Conservation (phyloP, 2,888 invertebrate species). For the Petrolisthes manimaculis region DNA sequence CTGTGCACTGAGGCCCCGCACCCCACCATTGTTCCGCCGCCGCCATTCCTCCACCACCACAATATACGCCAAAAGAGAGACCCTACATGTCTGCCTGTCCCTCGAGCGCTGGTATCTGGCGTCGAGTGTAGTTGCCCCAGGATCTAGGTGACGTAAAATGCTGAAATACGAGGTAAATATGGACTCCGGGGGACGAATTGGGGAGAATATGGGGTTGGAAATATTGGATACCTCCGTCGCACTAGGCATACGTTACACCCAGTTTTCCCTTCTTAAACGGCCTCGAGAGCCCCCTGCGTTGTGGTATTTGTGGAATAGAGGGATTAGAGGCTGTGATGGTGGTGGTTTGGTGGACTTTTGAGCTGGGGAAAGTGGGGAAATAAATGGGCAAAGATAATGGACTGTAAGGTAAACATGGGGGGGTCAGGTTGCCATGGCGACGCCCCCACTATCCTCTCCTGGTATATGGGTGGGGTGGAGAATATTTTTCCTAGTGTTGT, state of each 20-base stretch:
- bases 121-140: slow-evolving; percentile 28
- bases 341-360: neutral
- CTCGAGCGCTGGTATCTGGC: slow-evolving; percentile 23
- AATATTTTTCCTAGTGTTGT: too few relatives aligned
- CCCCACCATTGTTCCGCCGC: slow-evolving; percentile 50
- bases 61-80: slow-evolving; percentile 19
- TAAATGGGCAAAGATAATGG: slow-evolving; percentile 25
- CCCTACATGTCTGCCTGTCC: slow-evolving; percentile 32
- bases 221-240: slow-evolving; percentile 7
- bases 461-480: slow-evolving; percentile 2
- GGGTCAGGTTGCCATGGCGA: slow-evolving; percentile 52
- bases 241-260: slow-evolving; percentile 17
- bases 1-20: slow-evolving; percentile 34
- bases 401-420: slow-evolving; percentile 45
- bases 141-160: slow-evolving; percentile 55
- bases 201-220: slow-evolving; percentile 24
- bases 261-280: slow-evolving; percentile 5
- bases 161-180: slow-evolving; percentile 53
- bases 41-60: slow-evolving; percentile 50
- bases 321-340: slow-evolving; percentile 21
- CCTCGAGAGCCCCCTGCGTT: neutral
- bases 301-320: neutral
- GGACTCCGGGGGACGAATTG: slow-evolving; percentile 10
- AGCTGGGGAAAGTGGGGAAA: neutral
- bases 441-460: slow-evolving; percentile 20